These are phyloP conservation scores for Cynopterus brachyotis DNA, from an alignment of 2,113 vertebrate species.

Conservation along the genomic window DNA sequence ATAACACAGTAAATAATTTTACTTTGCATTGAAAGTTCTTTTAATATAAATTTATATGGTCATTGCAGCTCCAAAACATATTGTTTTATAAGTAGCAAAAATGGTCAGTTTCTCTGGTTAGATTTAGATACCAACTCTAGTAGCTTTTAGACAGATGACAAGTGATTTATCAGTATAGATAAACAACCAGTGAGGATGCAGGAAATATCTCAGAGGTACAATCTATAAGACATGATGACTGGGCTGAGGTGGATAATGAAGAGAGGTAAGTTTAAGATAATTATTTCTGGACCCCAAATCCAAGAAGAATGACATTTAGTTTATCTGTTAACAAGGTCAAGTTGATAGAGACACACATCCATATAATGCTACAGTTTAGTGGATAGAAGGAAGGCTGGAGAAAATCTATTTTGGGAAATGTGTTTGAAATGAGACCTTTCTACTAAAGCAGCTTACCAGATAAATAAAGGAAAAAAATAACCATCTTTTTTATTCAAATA, in stretches of 20 bases:
- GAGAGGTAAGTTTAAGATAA: neutral
- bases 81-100: slow-evolving; percentile 19
- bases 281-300: neutral
- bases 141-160: neutral
- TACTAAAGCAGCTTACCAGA: slow-evolving; percentile 12
- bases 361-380: neutral
- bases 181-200: neutral
- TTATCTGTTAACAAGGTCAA: neutral
- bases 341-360: neutral
- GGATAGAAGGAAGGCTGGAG: neutral
- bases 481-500: slow-evolving; percentile 35
- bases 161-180: neutral
- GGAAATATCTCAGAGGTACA: neutral
- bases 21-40: slow-evolving; percentile 39
- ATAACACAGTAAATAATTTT: slow-evolving; percentile 2
- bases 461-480: slow-evolving; percentile 29
- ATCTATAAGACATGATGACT: neutral
- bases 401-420: neutral
- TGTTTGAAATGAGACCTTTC: slow-evolving; percentile 44
- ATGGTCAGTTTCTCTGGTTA: slow-evolving; percentile 14
- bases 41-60: slow-evolving; percentile 4
- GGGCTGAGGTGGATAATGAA: neutral
- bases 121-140: neutral
- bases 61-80: neutral
- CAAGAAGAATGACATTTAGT: neutral